Evolutionary conservation across 2,888 invertebrate genomes (phyloP), one percentile per base, ranked within the genome.

Genomic region (Chymomyza caudatula): DNA sequence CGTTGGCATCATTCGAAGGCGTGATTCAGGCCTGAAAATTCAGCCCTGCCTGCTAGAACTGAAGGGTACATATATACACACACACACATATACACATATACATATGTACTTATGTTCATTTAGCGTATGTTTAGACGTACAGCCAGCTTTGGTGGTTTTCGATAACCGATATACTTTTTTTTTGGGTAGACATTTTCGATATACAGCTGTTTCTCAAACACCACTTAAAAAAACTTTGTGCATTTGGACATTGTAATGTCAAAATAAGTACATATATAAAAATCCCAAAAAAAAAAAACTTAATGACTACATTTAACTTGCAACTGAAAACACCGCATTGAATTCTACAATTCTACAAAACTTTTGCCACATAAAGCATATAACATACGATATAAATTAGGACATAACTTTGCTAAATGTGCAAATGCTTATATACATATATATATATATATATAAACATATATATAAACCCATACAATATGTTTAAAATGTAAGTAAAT

Each of bases 401-500:
- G 61, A 67, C 56, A 47, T 65, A 43, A 67, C 61, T 29, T 20
- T 73, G 47, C 17, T 57, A 70, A 73, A 25, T 59, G 73, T 37
- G 61, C 66, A 57, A 60, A 71, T 71, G 75, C 72, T 74, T 75
- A 65, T 63, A 65, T 71, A 74, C 63, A 57, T 52, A 52, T 17
- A 52, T 52, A 23, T 25, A 13, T 54, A 54, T 54, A 25, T 54
- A 54, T n/a, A 54, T 15, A 54, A 29, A 54, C 53, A 54, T 6
- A 47, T 65, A 49, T 62, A 62, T 57, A 61, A 6, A 61, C 19
- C 63, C 19, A 71, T 58, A 65, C 23, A 42, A 61, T 29, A 69
- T 71, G 52, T 85, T 83, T 86, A 76, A 81, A 74, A 69, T 83
- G 81, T 86, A 86, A 81, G 79, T 84, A 78, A 77, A 74, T 75